Evolutionary conservation across 2,113 vertebrate genomes (phyloP).

Genomic region (Symphodus melops): DNA sequence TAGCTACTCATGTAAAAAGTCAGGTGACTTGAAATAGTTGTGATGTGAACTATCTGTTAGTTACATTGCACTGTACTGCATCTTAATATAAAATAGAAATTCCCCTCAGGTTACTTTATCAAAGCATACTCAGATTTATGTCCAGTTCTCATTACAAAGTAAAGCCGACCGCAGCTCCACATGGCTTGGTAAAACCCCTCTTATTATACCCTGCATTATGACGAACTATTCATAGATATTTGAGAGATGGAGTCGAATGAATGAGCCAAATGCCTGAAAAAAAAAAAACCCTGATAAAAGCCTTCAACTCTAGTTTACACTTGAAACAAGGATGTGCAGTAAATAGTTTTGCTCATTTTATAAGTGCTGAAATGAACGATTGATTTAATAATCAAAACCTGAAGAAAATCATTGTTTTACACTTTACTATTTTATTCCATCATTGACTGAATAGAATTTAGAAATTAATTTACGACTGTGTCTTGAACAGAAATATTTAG

Average conservation of each 20-base stretch:
- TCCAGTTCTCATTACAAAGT: neutral
- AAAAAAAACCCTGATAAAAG: neutral
- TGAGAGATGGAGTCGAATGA: no score
- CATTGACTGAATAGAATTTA: neutral
- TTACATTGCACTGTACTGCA: neutral
- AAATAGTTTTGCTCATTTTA: neutral
- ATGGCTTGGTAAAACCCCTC: neutral
- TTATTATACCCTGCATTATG: no score
- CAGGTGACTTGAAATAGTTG: neutral
- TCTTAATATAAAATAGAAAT: neutral
- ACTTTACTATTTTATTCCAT: no score
- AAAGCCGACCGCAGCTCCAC: neutral
- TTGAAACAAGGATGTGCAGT: neutral
- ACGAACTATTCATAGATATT: neutral
- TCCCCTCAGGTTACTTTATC: neutral
- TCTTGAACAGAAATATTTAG: neutral
- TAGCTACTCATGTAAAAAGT: neutral
- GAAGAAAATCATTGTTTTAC: neutral
- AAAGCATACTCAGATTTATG: neutral
- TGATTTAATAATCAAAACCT: neutral
- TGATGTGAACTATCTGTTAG: neutral
- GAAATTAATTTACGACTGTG: neutral
- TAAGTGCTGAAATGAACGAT: neutral
- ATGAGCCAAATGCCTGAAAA: neutral
- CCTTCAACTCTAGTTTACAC: neutral